These are phyloP conservation scores for Cosmia trapezina DNA, from an alignment of 2,888 invertebrate genomes.

Conservation along the genomic window DNA sequence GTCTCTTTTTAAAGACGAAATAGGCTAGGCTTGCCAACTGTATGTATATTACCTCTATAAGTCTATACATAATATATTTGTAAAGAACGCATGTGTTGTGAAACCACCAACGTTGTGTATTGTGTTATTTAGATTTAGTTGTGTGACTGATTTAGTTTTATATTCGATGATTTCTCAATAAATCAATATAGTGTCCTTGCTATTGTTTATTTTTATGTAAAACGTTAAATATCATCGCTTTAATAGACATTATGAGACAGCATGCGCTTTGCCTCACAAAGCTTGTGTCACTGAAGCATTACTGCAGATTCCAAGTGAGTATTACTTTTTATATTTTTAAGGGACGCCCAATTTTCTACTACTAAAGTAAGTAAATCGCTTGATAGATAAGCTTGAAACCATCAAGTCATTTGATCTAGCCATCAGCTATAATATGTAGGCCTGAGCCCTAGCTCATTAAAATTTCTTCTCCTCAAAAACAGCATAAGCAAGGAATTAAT, in stretches of 20 bases:
- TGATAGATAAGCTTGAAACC: constrained; percentile 34
- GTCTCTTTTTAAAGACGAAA: neutral
- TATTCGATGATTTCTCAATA: constrained; percentile 74
- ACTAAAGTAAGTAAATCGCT: constrained; percentile 12
- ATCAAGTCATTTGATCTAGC: constrained; percentile 12
- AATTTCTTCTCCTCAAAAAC: too few species aligned
- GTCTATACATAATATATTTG: constrained; percentile 47
- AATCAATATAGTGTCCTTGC: constrained; percentile 78
- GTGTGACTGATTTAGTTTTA: constrained; percentile 88
- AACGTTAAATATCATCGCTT: constrained; percentile 53
- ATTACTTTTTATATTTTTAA: constrained; percentile 62
- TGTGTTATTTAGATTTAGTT: constrained; percentile 74
- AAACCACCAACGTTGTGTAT: constrained; percentile 67
- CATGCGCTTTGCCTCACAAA: constrained; percentile 81
- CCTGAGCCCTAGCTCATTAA: too few species aligned
- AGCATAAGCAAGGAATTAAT: too few species aligned
- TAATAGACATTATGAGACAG: constrained; percentile 66
- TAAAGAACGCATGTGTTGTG: constrained; percentile 69
- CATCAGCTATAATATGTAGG: too few species aligned
- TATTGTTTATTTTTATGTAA: constrained; percentile 66
- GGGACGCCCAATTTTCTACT: neutral
- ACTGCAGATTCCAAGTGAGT: constrained; percentile 71
- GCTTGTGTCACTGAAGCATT: constrained; percentile 69
- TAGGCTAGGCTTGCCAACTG: constrained; percentile 17
- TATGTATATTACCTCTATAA: constrained; percentile 27